Conservation (phyloP, 2,113 vertebrate species). For the Tetrax tetrax region DNA sequence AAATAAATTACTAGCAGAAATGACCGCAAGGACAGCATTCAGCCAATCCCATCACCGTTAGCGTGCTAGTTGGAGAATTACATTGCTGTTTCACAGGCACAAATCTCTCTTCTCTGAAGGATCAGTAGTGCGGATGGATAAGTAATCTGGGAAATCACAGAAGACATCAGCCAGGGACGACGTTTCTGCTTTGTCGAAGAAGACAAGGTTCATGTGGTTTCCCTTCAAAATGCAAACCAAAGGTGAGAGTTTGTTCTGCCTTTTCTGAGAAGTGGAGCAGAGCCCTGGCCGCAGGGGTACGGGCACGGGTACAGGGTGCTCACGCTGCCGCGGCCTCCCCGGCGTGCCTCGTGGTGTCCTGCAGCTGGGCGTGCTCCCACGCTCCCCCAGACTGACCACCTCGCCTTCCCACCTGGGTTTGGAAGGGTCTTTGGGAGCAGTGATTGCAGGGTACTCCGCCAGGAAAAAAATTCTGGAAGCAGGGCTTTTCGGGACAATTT, state of each 20-base stretch:
- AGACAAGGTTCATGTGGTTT: not conserved
- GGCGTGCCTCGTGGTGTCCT: not conserved
- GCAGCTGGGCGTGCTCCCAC: not conserved
- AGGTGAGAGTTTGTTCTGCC: not conserved
- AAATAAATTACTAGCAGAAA: not conserved
- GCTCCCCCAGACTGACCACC: too few relatives aligned
- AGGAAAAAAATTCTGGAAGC: not conserved
- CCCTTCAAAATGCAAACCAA: not conserved
- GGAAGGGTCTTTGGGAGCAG: not conserved
- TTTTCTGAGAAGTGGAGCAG: not conserved
- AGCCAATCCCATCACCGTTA: not conserved
- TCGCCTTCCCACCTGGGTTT: accelerated
- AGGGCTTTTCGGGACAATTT: not conserved
- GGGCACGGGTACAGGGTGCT: not conserved
- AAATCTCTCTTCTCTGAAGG: not conserved
- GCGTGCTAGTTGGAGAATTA: not conserved
- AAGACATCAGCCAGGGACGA: not conserved
- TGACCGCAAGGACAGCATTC: not conserved
- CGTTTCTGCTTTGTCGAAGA: not conserved
- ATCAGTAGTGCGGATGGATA: not conserved
- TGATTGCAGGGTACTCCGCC: not conserved
- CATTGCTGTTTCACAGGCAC: not conserved
- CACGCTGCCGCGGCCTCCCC: accelerated
- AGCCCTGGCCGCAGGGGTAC: not conserved
- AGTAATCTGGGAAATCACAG: not conserved